phyloP scores from a whole-genome alignment of 2,888 invertebrate genomes.

The Perdita meconis region DNA sequence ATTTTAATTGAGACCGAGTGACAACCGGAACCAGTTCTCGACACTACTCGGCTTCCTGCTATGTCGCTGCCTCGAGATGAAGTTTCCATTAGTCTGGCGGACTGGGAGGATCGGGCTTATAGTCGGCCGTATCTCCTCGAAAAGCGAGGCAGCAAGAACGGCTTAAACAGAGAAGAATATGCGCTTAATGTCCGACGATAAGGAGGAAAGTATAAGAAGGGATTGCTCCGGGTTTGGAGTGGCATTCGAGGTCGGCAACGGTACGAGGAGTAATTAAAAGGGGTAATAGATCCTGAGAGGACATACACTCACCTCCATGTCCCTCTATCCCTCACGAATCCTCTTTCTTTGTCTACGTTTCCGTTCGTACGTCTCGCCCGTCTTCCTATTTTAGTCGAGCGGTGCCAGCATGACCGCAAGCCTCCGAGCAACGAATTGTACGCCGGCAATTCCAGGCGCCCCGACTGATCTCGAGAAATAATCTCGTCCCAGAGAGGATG shows the following conservation, averaged over 20 bases:
- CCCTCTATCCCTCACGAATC: too few species aligned
- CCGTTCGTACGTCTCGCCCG: neutral
- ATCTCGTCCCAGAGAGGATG: constrained; percentile 46
- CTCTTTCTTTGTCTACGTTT: too few species aligned
- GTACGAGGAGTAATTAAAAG: constrained; percentile 36
- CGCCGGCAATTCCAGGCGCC: constrained; percentile 39
- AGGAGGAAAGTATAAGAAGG: constrained; percentile 33
- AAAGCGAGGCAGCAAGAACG: neutral
- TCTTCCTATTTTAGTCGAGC: constrained; percentile 23
- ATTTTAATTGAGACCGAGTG: constrained; percentile 54
- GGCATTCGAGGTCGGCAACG: neutral
- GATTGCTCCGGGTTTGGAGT: neutral
- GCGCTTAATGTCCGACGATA: constrained; percentile 45
- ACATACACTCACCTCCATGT: neutral
- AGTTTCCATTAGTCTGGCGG: constrained; percentile 50
- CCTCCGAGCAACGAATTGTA: constrained; percentile 37
- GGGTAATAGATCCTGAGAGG: constrained; percentile 40
- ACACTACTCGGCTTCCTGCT: constrained; percentile 46
- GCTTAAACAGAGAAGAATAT: constrained; percentile 43
- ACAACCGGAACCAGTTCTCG: constrained; percentile 27
- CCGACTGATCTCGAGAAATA: constrained; percentile 59
- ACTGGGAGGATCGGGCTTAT: constrained; percentile 10
- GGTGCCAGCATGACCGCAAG: constrained; percentile 34
- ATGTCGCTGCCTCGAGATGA: constrained; percentile 30
- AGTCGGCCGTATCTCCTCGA: constrained; percentile 1